Conservation (phyloP, 2,888 invertebrate genomes). For the Nysson spinosus region DNA sequence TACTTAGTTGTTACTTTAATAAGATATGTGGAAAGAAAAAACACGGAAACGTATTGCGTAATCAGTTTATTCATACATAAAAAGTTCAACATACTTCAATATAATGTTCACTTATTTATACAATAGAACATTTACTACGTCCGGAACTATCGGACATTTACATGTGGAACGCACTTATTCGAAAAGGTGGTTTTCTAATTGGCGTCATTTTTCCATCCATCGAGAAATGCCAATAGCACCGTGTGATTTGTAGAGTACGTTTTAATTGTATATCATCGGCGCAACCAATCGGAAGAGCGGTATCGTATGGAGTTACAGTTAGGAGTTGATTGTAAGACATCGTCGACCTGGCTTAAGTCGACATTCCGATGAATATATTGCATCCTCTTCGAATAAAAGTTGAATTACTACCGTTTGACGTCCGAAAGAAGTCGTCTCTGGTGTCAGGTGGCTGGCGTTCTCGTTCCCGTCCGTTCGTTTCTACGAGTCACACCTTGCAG, state of each 20-base stretch:
- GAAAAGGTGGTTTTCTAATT: no score
- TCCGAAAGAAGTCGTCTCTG: constrained; percentile 62
- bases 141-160: no score
- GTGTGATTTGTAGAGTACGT: not conserved
- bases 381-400: constrained; percentile 72
- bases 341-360: constrained; percentile 46
- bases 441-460: constrained; percentile 75
- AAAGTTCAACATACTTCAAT: no score
- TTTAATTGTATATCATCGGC: constrained; percentile 11
- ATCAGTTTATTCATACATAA: no score
- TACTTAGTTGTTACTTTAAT: no score
- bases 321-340: constrained; percentile 30
- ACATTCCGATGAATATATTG: constrained; percentile 67
- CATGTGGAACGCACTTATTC: no score
- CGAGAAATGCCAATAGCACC: no score
- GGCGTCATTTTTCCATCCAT: no score
- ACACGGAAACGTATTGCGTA: no score
- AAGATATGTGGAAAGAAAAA: no score
- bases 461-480: constrained; percentile 64
- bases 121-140: no score
- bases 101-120: no score
- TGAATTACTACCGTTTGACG: constrained; percentile 71
- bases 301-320: constrained; percentile 42
- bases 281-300: constrained; percentile 13
- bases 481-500: constrained; percentile 76